Base-by-base conservation (phyloP, 2,888 invertebrate species). In the Autographa pulchrina region DNA sequence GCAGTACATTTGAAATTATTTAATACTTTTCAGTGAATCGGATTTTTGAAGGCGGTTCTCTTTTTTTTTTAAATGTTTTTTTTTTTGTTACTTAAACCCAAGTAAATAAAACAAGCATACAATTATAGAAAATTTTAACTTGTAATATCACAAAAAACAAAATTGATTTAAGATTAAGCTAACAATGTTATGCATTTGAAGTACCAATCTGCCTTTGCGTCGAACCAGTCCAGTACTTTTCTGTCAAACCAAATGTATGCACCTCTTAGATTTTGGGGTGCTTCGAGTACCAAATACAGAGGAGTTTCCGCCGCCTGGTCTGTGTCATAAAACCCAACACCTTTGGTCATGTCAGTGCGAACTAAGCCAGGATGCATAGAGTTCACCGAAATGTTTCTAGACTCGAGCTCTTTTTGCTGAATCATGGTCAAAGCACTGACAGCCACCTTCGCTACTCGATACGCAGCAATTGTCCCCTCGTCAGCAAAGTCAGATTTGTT, bases 311-410 rank as follows among this genome's bases (percentile, higher is more conserved):
- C 97, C 11, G 96, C 96, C 85, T 96, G 91, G 25, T 97, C 97
- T 9, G 95, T 88, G 1, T 94, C 96, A 54, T 96, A 91, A 64
- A 93, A 90, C 0, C 97, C 98, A 77, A 95, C 96, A 32, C 96
- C 96, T 54, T 93, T 94, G 0, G 97, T 97, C 98, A 98, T 97
- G 83, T 98, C 98, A 0, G 98, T 98, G 74, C 96, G 96, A 0
- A 98, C 98, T 80, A 97, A 96, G 0, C 98, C 98, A 8, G 98
- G 98, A 88, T 97, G 97, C 85, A 97, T 96, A 11, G 96, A 93
- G 89, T 98, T 98, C 0, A 94, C 89, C 0, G 81, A 82, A 48
- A 98, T 96, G 71, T 97, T 96, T 68, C 96, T 96, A 0, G 95
- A 93, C 13, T 89, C 89, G n/a, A 98, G 94, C 48, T 96, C 91